Conservation (phyloP, 2,797 vertebrate genomes). For the Sebastes jordani region DNA sequence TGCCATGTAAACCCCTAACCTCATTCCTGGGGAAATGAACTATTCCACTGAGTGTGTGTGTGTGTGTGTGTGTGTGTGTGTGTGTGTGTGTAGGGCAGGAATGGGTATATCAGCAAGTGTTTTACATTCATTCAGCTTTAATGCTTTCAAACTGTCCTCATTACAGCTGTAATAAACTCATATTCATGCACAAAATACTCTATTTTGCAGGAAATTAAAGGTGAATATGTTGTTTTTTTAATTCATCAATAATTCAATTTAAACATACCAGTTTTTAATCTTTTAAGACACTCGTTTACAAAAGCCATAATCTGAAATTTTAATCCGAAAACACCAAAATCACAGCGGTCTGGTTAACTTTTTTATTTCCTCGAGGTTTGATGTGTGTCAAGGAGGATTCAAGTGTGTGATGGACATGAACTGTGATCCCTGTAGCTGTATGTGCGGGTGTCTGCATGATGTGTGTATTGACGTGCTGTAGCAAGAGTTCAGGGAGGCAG, state of each 20-base stretch:
- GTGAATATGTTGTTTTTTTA: neutral
- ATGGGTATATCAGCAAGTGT: constrained; percentile 15
- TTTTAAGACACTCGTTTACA: neutral
- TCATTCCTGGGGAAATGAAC: constrained; percentile 77
- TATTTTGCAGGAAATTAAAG: neutral
- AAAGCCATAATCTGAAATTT: neutral
- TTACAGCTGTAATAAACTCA: neutral
- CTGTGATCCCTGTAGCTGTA: constrained; percentile 67
- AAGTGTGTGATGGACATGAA: constrained; percentile 72
- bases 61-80: neutral
- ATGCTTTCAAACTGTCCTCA: neutral
- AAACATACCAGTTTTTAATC: neutral
- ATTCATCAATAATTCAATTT: neutral
- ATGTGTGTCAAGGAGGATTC: constrained; percentile 68
- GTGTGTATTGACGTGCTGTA: constrained; percentile 86
- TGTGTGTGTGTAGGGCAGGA: constrained; percentile 1
- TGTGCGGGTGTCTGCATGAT: constrained; percentile 76
- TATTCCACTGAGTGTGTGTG: constrained; percentile 17
- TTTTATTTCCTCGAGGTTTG: constrained; percentile 40
- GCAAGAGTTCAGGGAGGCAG: constrained; percentile 87
- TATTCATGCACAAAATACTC: neutral
- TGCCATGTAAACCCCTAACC: constrained; percentile 77
- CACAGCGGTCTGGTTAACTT: neutral
- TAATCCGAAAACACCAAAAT: neutral
- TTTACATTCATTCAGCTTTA: constrained; percentile 8